phyloP scores from a whole-genome alignment of 2,113 vertebrate species.

The Istiophorus platypterus region DNA sequence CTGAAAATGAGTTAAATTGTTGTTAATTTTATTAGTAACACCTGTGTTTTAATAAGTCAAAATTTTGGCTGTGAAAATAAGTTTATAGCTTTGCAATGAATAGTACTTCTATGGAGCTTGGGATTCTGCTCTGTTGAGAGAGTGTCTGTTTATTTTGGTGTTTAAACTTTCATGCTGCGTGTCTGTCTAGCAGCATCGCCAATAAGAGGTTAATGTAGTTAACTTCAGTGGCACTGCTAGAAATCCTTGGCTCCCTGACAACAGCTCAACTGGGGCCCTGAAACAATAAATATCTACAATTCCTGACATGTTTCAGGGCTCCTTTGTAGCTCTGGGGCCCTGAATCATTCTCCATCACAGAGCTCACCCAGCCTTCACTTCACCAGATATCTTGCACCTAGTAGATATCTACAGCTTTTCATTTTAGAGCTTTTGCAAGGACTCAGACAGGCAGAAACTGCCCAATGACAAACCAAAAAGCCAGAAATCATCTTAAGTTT shows the following conservation, averaged over 20 bases:
- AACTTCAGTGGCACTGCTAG: background rate
- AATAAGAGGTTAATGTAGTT: conserved; percentile 1
- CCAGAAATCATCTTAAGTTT: background rate
- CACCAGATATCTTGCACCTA: background rate
- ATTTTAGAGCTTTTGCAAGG: background rate
- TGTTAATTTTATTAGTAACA: background rate
- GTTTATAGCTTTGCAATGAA: background rate
- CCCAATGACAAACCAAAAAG: background rate
- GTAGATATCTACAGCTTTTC: background rate
- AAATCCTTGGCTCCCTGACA: conserved; percentile 22
- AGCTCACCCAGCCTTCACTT: background rate
- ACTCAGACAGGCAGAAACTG: conserved; percentile 3
- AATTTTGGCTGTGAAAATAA: background rate
- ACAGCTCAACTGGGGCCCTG: conserved; percentile 23
- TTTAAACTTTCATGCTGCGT: background rate
- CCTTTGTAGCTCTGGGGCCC: conserved; percentile 29
- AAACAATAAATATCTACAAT: conserved; percentile 62
- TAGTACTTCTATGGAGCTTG: background rate
- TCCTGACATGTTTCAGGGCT: conserved; percentile 54
- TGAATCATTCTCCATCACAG: conserved; percentile 10
- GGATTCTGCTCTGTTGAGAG: background rate
- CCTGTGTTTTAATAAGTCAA: background rate
- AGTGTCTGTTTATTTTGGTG: background rate
- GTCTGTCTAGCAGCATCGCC: background rate
- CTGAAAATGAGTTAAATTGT: no score